Conservation (phyloP, 2,888 invertebrate genomes). For the Caprella mutica region DNA sequence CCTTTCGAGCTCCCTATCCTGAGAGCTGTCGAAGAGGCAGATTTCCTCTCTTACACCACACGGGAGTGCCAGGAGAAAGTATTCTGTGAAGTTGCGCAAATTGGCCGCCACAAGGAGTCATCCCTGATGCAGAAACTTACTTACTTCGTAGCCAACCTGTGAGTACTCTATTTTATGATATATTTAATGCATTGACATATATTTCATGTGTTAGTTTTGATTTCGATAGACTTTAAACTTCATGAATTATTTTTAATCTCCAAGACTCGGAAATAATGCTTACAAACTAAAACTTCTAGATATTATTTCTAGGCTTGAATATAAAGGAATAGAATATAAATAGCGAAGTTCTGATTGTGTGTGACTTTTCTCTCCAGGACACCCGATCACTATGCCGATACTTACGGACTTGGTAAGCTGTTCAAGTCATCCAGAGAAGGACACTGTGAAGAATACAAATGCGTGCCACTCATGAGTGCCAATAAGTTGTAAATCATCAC, state of each 20-base stretch:
- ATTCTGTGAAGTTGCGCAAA: conserved; percentile 29
- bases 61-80: conserved; percentile 26
- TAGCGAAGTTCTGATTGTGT: too few relatives aligned
- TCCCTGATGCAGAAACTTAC: conserved; percentile 24
- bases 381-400: conserved; percentile 18
- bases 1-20: conserved; percentile 23
- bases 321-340: too few relatives aligned
- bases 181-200: too few relatives aligned
- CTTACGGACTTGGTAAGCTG: conserved; percentile 15
- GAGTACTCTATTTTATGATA: too few relatives aligned
- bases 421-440: conserved; percentile 21
- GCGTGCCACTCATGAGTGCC: conserved; percentile 6
- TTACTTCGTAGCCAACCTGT: conserved; percentile 29
- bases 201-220: too few relatives aligned
- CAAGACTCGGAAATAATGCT: too few relatives aligned
- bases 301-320: too few relatives aligned
- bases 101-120: conserved; percentile 20
- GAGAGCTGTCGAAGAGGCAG: conserved; percentile 17
- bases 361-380: conserved; percentile 16
- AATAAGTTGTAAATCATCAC: too few relatives aligned
- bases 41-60: conserved; percentile 17
- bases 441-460: conserved; percentile 10
- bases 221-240: too few relatives aligned
- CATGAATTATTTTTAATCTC: too few relatives aligned
- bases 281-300: too few relatives aligned